Evolutionary conservation across 1,140 invertebrate genomes (phyloP), one percentile per base, ranked within the genome.

Genomic region (Tetranychus urticae): DNA sequence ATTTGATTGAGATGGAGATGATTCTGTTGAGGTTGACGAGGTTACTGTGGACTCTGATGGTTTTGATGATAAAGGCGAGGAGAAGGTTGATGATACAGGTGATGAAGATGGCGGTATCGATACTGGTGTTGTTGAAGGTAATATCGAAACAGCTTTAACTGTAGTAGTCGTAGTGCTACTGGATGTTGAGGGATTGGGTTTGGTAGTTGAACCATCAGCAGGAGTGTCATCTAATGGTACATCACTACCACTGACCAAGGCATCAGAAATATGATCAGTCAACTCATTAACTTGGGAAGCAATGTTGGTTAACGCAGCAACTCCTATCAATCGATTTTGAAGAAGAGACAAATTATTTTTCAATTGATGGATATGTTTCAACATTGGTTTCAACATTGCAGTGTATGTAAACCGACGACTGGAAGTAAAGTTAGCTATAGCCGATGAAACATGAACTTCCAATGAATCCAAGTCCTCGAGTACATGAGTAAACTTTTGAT

Each of bases 401-500:
- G 48, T 56, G 42, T 58, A 59, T 14, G 34, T 34, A 23, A 58
- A 62, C 14, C 48, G 61, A 46, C 61, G 56, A 45, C 54, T 62
- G 6, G 47, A n/a, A n/a, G 56, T 58, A 33, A 56, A 47, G 13
- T 62, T 58, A 12, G 6, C 35, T 12, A 62, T 62, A 14, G 61
- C 61, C 6, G 47, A 42, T 35, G 50, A 12, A 13, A 62, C 56
- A 6, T 59, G 45, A 23, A 37, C 57, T 31, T 62, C 56, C 39
- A 62, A 42, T 14, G 50, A 54, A 10, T 47, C 56, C 46, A 62
- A 54, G 55, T 59, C 57, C 3, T 48, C 13, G 1, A 62, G 47
- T 1, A 62, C 47, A 39, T 31, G 33, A 2, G 56, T 50, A 47
- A 62, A 62, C n/a, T 59, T 59, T 50, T 62, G 55, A 48, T 62